Percentiles rank a stretch among this genome's conserved stretches.
phyloP scores from a whole-genome alignment of 2,797 vertebrate genomes.

The Pseudotriccus pelzelni region DNA sequence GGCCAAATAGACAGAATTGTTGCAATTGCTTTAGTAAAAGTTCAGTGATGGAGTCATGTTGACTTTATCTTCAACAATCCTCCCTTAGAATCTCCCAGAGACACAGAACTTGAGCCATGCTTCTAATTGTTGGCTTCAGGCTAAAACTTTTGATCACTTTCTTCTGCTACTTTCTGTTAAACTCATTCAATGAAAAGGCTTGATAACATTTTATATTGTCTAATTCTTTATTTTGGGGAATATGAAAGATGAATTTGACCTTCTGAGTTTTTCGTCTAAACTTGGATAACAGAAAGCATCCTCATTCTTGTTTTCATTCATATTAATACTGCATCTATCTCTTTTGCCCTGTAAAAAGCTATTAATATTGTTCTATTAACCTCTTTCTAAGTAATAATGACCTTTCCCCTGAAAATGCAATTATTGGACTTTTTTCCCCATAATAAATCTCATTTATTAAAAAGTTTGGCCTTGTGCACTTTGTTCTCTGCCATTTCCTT shows the following conservation, averaged over 20 bases:
- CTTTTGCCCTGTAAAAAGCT: conserved; percentile 55
- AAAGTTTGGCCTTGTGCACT: conserved; percentile 72
- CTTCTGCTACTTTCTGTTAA: conserved; percentile 41
- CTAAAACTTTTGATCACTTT: conserved; percentile 60
- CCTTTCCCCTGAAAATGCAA: conserved; percentile 72
- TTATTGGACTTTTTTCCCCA: conserved; percentile 72
- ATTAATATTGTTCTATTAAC: conserved; percentile 72
- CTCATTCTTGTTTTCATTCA: conserved; percentile 71
- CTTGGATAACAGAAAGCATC: conserved; percentile 52
- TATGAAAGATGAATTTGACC: conserved; percentile 57
- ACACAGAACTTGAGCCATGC: neutral
- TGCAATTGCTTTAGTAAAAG: neutral
- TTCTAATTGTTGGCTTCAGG: conserved; percentile 57
- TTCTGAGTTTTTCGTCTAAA: conserved; percentile 60
- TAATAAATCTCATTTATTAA: conserved; percentile 79
- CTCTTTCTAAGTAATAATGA: conserved; percentile 60
- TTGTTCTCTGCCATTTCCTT: conserved; percentile 69
- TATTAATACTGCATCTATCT: conserved; percentile 65
- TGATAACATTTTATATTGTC: conserved; percentile 56
- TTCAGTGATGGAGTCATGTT: neutral
- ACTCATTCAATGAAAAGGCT: conserved; percentile 22
- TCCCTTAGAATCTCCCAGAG: conserved; percentile 9
- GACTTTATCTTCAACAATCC: conserved; percentile 36
- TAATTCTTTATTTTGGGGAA: conserved; percentile 62
- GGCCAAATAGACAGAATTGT: neutral